phyloP scores from a whole-genome alignment of 1,140 invertebrate genomes.

The Acromyrmex charruanus region DNA sequence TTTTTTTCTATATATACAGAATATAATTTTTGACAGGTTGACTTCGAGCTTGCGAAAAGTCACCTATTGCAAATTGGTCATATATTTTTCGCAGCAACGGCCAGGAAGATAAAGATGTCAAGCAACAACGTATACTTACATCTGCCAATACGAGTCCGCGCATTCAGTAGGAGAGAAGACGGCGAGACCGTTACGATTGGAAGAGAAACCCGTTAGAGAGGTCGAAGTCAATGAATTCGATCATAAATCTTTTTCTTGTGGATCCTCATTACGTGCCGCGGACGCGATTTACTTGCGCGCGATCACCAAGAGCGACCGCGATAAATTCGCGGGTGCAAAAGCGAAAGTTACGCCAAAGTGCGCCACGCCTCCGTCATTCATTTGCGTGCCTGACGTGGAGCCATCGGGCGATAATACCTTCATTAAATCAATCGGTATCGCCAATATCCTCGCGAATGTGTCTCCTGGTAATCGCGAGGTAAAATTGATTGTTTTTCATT shows the following conservation, averaged over 20 bases:
- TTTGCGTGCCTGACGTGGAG: constrained; percentile 4
- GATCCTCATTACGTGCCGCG: constrained; percentile 75
- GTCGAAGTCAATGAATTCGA: constrained; percentile 77
- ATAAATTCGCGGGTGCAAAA: constrained; percentile 49
- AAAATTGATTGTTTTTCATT: constrained; percentile 21
- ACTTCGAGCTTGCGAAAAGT: constrained; percentile 9
- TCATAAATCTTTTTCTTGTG: constrained; percentile 74
- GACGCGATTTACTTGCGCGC: constrained; percentile 60
- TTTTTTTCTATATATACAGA: neutral
- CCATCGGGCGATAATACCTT: constrained; percentile 18
- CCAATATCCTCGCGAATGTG: neutral
- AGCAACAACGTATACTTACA: constrained; percentile 21
- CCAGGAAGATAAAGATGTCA: constrained; percentile 46
- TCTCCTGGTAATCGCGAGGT: neutral
- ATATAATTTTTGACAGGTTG: neutral
- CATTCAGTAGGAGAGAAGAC: constrained; percentile 17
- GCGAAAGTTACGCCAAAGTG: constrained; percentile 30
- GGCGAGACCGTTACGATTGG: constrained; percentile 71
- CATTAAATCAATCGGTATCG: constrained; percentile 34
- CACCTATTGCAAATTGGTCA: neutral
- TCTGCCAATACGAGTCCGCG: constrained; percentile 4
- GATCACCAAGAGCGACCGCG: neutral
- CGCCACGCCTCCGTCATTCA: constrained; percentile 32
- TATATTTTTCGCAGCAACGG: constrained; percentile 23
- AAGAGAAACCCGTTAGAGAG: constrained; percentile 75